A percentile compares a stretch with the other conserved stretches of the same genome.
Evolutionary conservation across 1,140 invertebrate genomes (phyloP).

Genomic region (Nomia melanderi): DNA sequence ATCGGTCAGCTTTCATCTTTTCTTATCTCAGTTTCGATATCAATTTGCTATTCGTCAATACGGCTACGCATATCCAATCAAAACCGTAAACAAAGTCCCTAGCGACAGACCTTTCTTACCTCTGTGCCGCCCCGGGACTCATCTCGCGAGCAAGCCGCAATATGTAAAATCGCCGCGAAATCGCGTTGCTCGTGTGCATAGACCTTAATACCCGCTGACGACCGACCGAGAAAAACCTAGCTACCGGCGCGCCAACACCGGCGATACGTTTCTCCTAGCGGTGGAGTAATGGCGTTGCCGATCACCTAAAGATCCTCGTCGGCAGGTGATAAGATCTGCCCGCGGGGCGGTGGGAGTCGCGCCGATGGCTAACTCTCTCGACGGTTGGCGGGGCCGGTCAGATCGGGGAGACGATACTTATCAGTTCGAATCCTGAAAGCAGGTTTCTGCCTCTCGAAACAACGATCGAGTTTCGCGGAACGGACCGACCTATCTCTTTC

Average conservation of each 20-base stretch:
- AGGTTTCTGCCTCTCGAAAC: conserved; percentile 53
- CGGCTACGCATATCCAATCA: no score
- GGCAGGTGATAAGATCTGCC: conserved; percentile 48
- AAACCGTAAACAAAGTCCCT: no score
- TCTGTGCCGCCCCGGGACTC: no score
- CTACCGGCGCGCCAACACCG: background rate
- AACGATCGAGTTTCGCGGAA: conserved; percentile 57
- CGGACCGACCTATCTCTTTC: background rate
- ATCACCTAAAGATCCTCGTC: conserved; percentile 42
- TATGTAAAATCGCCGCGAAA: no score
- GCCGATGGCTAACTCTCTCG: conserved; percentile 26
- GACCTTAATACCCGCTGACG: background rate
- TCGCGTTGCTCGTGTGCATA: no score
- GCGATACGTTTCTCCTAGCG: conserved; percentile 11
- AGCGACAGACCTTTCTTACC: no score
- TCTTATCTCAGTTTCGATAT: no score
- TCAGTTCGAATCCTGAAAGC: conserved; percentile 50
- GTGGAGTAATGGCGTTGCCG: conserved; percentile 36
- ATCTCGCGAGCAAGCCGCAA: no score
- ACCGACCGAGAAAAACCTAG: conserved; percentile 4
- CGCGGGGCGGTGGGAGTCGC: conserved; percentile 6
- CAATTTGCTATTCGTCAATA: no score
- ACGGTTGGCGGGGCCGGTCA: background rate
- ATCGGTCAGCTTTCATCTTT: no score
- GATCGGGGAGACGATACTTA: conserved; percentile 43